Base-by-base conservation (phyloP, 2,888 invertebrate genomes). In the Caenorhabditis sp. region DNA sequence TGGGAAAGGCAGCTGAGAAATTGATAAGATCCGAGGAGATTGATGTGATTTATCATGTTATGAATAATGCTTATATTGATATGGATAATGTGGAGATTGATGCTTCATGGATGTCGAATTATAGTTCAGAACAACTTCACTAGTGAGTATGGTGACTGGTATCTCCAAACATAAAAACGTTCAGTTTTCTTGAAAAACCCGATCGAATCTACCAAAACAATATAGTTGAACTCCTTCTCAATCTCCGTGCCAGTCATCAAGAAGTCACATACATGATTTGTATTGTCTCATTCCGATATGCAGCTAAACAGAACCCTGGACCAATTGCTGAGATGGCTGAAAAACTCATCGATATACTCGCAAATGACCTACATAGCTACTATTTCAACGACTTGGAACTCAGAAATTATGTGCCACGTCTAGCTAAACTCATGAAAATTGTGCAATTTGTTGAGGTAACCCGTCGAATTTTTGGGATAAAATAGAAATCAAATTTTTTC, bases 1-100 rank as follows among this genome's bases (percentile, higher is more conserved):
- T 70, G 1, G 23, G 64, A 27, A 70, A 57, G 57, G 61, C 64
- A 10, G 69, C 69, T 14, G 69, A 69, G 50, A 54, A 63, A 63
- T 23, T 63, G 14, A 23, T 17, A 7, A 53, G 21, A 31, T 31
- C 31, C 4, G 31, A 31, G 10, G 17, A 23, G 23, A 20, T 12
- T 23, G 20, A 53, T 5, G 23, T 8, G 4, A 23, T 53, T 20
- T 53, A 17, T 50, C n/a, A 31, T 31, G 20, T 50, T n/a, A 43
- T 49, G 4, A 31, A n/a, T 31, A 31, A 52, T 10, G 31, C 21
- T 10, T 26, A n/a, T 20, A 21, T 52, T 8, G 27, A 27, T 20
- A 31, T 53, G 12, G 27, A 53, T 10, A 53, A 53, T 1, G 52
- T 61, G 20, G 53, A 61, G 5, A 26, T 52, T 4, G 61, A 61